These are phyloP conservation scores for Tanypteryx hageni DNA, from an alignment of 2,888 invertebrate genomes.

Conservation along the genomic window DNA sequence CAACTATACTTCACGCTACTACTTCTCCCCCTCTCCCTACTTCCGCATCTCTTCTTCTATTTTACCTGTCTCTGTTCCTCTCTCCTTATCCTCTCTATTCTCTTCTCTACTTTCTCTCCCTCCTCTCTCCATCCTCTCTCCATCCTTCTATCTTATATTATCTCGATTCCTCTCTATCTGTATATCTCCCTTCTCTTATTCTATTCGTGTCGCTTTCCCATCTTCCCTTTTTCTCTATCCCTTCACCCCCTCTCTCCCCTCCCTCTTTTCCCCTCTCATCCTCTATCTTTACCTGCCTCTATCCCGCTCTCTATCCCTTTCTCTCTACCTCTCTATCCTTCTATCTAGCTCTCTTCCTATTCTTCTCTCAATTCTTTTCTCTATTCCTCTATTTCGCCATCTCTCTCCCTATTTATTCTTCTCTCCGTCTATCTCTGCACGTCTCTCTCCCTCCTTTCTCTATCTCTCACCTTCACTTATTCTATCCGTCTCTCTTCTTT, in stretches of 20 bases:
- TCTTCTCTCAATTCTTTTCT: too few relatives aligned
- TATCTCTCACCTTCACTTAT: not conserved
- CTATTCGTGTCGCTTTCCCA: not conserved
- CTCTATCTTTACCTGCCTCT: too few relatives aligned
- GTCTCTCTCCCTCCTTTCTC: not conserved
- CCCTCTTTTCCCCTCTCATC: not conserved
- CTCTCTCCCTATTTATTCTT: not conserved
- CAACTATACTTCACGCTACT: not conserved
- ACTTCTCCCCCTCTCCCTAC: not conserved
- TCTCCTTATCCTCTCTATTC: not conserved
- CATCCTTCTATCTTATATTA: not conserved
- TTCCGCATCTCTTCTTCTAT: not conserved
- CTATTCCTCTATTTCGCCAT: too few relatives aligned
- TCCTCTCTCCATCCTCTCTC: not conserved
- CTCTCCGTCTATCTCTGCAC: not conserved
- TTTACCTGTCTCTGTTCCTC: not conserved
- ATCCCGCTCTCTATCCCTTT: not conserved
- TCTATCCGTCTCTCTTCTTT: not conserved
- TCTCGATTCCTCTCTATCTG: too few relatives aligned
- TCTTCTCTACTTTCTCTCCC: not conserved
- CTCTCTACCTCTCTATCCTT: too few relatives aligned
- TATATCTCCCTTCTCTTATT: not conserved
- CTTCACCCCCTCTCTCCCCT: not conserved
- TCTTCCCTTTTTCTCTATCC: conserved; percentile 5
- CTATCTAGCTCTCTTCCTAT: not conserved